These are phyloP conservation scores for Bettongia penicillata DNA, from an alignment of 2,113 vertebrate species.

Conservation along the genomic window DNA sequence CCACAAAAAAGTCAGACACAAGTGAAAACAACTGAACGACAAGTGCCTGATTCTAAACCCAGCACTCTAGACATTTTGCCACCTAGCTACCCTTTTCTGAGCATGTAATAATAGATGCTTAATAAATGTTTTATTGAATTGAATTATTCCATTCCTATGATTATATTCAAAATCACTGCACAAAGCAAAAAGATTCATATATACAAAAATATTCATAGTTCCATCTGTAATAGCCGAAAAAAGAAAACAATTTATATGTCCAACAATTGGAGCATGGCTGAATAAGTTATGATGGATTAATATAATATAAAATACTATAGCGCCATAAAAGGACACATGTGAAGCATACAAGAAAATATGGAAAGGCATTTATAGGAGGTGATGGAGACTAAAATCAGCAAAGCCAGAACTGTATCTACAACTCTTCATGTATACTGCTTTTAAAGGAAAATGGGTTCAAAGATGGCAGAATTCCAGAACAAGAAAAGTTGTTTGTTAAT, in stretches of 20 bases:
- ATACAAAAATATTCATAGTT: background rate
- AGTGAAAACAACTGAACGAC: background rate
- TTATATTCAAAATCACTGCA: background rate
- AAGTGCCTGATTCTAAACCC: background rate
- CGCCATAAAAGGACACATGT: background rate
- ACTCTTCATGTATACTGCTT: background rate
- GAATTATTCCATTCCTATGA: background rate
- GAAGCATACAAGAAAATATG: background rate
- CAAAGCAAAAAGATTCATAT: background rate
- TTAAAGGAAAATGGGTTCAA: background rate
- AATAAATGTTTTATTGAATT: background rate
- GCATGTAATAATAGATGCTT: background rate
- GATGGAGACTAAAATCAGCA: background rate
- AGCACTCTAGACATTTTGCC: background rate
- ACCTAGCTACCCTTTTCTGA: background rate
- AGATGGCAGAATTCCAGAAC: background rate
- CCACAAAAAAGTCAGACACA: background rate
- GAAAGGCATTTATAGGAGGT: background rate
- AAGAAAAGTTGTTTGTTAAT: background rate
- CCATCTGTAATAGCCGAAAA: background rate
- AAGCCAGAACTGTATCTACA: background rate
- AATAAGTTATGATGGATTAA: background rate
- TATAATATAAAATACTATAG: background rate
- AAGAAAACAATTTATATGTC: background rate
- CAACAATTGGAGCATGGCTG: background rate